These are phyloP conservation scores for Mus pahari DNA, from an alignment of 2,113 vertebrate species.

Conservation along the genomic window DNA sequence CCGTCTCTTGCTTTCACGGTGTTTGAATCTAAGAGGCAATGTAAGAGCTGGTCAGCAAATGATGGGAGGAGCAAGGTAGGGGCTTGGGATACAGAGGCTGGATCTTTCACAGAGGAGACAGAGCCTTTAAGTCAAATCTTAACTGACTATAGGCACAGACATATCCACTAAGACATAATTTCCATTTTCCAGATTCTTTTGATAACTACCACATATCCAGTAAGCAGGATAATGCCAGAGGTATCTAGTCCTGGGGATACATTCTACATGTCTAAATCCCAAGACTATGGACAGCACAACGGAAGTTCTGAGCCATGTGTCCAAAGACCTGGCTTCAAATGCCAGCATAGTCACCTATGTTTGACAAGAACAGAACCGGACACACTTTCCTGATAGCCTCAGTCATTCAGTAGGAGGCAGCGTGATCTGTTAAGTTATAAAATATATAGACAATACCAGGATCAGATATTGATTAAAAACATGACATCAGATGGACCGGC, in stretches of 20 bases:
- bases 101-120: neutral
- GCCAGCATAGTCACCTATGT: neutral
- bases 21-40: neutral
- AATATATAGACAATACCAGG: neutral
- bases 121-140: neutral
- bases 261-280: neutral
- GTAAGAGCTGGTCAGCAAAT: neutral
- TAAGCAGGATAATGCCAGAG: neutral
- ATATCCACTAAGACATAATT: constrained; percentile 8
- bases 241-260: neutral
- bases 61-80: neutral
- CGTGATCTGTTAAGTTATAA: neutral
- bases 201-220: neutral
- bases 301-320: neutral
- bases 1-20: neutral
- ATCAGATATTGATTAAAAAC: neutral
- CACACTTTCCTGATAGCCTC: neutral
- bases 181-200: neutral
- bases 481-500: neutral
- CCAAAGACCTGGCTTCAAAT: neutral
- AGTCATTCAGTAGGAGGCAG: neutral
- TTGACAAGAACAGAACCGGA: neutral
- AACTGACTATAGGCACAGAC: neutral
- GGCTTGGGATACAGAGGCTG: neutral
- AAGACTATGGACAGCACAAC: neutral